phyloP scores from a whole-genome alignment of 2,888 invertebrate species.

The Nomada fabriciana region DNA sequence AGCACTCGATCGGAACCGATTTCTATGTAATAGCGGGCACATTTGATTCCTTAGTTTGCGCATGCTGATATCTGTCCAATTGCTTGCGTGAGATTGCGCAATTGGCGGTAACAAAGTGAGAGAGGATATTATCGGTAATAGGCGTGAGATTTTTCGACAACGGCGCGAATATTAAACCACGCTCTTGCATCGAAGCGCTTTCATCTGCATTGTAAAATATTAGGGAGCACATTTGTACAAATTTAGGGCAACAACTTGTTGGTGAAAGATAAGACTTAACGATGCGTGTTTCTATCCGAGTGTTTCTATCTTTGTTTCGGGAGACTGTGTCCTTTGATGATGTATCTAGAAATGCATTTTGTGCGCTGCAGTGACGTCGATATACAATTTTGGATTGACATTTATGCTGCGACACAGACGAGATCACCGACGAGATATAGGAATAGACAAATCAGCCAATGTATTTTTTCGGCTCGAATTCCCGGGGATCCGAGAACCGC shows the following conservation, averaged over 20 bases:
- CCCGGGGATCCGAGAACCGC: too few relatives aligned
- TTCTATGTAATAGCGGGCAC: constrained; percentile 40
- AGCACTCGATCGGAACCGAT: constrained; percentile 57
- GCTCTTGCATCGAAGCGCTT: background rate
- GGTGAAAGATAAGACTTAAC: background rate
- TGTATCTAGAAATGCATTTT: constrained; percentile 36
- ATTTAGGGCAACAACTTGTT: background rate
- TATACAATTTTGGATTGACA: constrained; percentile 57
- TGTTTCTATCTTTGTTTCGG: constrained; percentile 30
- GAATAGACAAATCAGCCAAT: too few relatives aligned
- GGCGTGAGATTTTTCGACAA: constrained; percentile 29
- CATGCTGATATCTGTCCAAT: constrained; percentile 58
- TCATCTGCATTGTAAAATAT: background rate
- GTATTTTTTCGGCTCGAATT: too few relatives aligned
- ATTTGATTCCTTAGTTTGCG: constrained; percentile 39
- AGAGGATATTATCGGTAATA: constrained; percentile 45
- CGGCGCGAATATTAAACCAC: background rate
- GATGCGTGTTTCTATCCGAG: background rate
- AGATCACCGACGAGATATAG: too few relatives aligned
- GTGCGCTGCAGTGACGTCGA: constrained; percentile 42
- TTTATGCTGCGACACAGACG: constrained; percentile 17
- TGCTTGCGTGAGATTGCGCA: constrained; percentile 76
- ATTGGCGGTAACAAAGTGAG: constrained; percentile 61
- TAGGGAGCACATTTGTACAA: background rate
- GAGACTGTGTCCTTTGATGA: constrained; percentile 33